These are phyloP conservation scores for Furcifer pardalis DNA, from an alignment of 2,797 vertebrate genomes.

Conservation along the genomic window DNA sequence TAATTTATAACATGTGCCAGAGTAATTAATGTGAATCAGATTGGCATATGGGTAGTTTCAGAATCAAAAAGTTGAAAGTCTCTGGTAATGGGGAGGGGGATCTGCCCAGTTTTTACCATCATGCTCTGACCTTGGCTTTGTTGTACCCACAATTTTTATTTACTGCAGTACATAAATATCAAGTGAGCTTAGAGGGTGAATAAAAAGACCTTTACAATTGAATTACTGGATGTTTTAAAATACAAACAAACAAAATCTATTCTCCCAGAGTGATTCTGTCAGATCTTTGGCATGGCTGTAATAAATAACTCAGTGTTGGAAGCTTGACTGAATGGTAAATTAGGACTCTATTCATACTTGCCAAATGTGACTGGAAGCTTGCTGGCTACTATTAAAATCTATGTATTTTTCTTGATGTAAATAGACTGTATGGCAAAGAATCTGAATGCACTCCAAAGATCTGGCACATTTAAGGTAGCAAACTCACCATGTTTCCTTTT, in stretches of 20 bases:
- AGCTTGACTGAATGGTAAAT: constrained; percentile 36
- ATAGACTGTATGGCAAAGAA: constrained; percentile 29
- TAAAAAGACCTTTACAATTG: constrained; percentile 37
- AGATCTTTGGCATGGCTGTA: constrained; percentile 40
- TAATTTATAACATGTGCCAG: constrained; percentile 48
- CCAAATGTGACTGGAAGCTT: constrained; percentile 15
- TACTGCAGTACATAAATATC: constrained; percentile 62
- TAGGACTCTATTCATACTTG: constrained; percentile 28
- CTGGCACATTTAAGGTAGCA: neutral
- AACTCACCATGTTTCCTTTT: constrained; percentile 15
- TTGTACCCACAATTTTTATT: constrained; percentile 56
- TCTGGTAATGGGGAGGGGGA: constrained; percentile 23
- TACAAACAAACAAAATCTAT: constrained; percentile 40
- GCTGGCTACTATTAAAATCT: constrained; percentile 29
- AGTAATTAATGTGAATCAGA: constrained; percentile 57
- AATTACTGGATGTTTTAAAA: constrained; percentile 40
- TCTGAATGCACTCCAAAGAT: constrained; percentile 41
- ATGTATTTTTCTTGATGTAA: constrained; percentile 36
- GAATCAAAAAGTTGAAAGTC: constrained; percentile 40
- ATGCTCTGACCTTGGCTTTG: constrained; percentile 53
- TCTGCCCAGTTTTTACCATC: constrained; percentile 34
- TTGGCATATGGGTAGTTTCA: constrained; percentile 49
- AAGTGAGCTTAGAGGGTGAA: constrained; percentile 39
- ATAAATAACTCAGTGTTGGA: constrained; percentile 22
- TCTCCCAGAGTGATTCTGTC: constrained; percentile 30